A percentile compares a stretch with the other conserved stretches of the same genome.
phyloP scores from a whole-genome alignment of 2,888 invertebrate genomes.

The Chaetogeoica ovagalla region DNA sequence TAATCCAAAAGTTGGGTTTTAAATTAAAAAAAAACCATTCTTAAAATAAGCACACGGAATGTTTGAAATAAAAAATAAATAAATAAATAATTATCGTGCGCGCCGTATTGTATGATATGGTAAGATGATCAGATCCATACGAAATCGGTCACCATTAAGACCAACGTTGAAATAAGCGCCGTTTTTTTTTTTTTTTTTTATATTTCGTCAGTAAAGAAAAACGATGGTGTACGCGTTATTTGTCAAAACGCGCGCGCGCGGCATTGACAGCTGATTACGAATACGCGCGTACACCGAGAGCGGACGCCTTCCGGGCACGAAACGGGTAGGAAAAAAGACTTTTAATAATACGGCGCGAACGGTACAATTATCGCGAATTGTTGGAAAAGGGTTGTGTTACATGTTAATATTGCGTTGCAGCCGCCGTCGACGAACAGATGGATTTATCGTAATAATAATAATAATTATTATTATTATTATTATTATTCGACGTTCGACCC shows the following conservation, averaged over 20 bases:
- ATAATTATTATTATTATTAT: neutral
- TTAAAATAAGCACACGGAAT: too few relatives aligned
- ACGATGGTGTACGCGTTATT: neutral
- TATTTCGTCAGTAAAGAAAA: too few relatives aligned
- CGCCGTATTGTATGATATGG: too few relatives aligned
- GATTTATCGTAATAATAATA: conserved; percentile 19
- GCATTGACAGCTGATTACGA: conserved; percentile 39
- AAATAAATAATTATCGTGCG: too few relatives aligned
- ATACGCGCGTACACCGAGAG: neutral
- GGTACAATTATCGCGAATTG: conserved; percentile 19
- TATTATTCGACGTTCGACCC: conserved; percentile 10
- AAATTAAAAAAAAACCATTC: too few relatives aligned
- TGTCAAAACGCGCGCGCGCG: conserved; percentile 8
- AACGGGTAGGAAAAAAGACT: conserved; percentile 22
- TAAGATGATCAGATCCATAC: too few relatives aligned
- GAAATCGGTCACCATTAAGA: too few relatives aligned
- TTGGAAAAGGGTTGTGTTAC: conserved; percentile 22
- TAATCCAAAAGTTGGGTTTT: too few relatives aligned
- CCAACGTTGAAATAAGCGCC: too few relatives aligned
- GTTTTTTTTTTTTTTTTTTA: too few relatives aligned
- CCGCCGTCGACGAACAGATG: conserved; percentile 37
- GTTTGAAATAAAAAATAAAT: too few relatives aligned
- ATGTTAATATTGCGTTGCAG: neutral
- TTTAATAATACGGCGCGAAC: conserved; percentile 1
- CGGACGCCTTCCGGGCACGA: conserved; percentile 38